Percentiles rank a stretch among this genome's conserved stretches.
Evolutionary conservation across 2,797 vertebrate species (phyloP).

Genomic region (Chromis chromis): DNA sequence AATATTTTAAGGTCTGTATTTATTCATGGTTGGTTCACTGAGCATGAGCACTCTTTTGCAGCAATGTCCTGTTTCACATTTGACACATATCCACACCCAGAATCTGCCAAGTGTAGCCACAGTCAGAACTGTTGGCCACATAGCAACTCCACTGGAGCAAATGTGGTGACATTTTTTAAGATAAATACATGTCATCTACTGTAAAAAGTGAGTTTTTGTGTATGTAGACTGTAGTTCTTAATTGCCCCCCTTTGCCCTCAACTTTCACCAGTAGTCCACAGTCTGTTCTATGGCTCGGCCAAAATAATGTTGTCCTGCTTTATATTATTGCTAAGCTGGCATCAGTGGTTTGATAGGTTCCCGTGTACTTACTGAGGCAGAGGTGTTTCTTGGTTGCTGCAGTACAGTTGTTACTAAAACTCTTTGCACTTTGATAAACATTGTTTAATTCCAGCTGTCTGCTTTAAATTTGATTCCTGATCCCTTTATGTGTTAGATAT

Average conservation of each 20-base stretch:
- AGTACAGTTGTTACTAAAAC: not conserved
- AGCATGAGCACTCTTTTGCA: not conserved
- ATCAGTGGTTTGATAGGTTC: not conserved
- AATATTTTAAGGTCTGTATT: constrained; percentile 13
- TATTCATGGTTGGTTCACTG: not conserved
- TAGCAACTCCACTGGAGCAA: not conserved
- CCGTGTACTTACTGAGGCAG: not conserved
- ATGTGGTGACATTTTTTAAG: not conserved
- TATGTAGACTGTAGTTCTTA: not conserved
- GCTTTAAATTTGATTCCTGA: too few species aligned
- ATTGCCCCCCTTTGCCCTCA: not conserved
- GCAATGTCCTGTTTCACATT: not conserved
- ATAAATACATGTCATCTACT: not conserved
- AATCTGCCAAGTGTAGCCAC: constrained; percentile 1
- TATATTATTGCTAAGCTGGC: not conserved
- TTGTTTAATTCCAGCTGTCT: not conserved
- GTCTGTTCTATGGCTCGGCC: not conserved
- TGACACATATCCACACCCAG: not conserved
- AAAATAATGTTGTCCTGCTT: not conserved
- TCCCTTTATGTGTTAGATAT: not conserved
- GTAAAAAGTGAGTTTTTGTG: not conserved
- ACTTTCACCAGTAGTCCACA: not conserved
- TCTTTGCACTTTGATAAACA: not conserved
- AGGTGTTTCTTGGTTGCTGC: not conserved
- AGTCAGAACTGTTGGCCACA: not conserved